Conservation (phyloP, 1,140 invertebrate genomes). For the Idris sp. region DNA sequence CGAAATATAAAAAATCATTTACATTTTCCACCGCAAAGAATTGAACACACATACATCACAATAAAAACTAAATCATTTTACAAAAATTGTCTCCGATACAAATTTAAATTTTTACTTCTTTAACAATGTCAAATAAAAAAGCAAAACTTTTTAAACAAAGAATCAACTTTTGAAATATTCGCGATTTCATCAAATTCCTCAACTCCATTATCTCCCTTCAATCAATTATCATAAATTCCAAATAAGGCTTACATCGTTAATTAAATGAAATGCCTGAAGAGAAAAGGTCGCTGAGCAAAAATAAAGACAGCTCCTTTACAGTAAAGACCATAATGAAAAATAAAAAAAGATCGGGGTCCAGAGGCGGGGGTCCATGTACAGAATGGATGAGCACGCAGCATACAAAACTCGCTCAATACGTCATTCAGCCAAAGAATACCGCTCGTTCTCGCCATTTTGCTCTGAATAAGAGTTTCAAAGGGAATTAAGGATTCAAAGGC, state of each 20-base stretch:
- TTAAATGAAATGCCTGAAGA: conserved; percentile 1
- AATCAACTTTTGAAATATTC: too few relatives aligned
- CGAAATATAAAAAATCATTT: conserved; percentile 53
- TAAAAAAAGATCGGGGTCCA: too few relatives aligned
- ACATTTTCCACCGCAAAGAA: conserved; percentile 31
- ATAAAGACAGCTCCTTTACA: conserved; percentile 43
- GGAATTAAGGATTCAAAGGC: conserved; percentile 79
- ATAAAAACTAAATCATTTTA: too few relatives aligned
- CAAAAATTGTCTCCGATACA: too few relatives aligned
- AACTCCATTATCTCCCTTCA: too few relatives aligned
- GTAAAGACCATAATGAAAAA: conserved; percentile 31
- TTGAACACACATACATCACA: too few relatives aligned
- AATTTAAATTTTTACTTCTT: too few relatives aligned
- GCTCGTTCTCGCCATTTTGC: conserved; percentile 77
- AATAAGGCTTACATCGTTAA: background rate
- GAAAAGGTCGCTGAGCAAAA: conserved; percentile 30
- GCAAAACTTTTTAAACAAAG: too few relatives aligned
- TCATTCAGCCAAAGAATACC: conserved; percentile 78
- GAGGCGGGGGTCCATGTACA: conserved; percentile 54
- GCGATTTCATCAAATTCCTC: too few relatives aligned
- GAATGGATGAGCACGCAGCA: conserved; percentile 73
- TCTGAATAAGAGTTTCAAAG: conserved; percentile 79
- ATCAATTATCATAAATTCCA: too few relatives aligned
- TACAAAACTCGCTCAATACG: conserved; percentile 79
- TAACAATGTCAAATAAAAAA: too few relatives aligned